Conservation (phyloP, 2,113 vertebrate genomes). For the Entomyzon cyanotis region DNA sequence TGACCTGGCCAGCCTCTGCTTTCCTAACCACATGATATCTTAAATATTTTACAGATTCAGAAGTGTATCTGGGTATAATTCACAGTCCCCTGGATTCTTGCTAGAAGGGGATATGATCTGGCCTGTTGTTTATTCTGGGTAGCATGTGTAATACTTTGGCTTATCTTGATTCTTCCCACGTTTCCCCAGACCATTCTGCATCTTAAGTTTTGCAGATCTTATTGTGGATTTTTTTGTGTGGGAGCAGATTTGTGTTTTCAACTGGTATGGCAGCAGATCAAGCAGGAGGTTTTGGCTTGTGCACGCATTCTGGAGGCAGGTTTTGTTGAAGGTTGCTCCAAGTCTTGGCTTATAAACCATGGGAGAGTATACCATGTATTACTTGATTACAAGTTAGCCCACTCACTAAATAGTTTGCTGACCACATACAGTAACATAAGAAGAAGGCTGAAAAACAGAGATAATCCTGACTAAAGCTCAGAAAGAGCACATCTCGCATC, state of each 20-base stretch:
- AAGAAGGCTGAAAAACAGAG: slow-evolving; percentile 17
- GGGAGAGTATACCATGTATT: slow-evolving; percentile 30
- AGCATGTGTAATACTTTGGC: slow-evolving; percentile 49
- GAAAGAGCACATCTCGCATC: not conserved
- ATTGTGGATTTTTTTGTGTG: slow-evolving; percentile 52
- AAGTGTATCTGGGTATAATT: not conserved
- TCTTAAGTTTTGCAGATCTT: slow-evolving; percentile 56
- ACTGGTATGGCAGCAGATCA: slow-evolving; percentile 64
- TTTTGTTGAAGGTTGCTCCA: slow-evolving; percentile 41
- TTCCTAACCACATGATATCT: not conserved
- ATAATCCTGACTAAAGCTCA: not conserved
- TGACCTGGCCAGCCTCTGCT: not conserved
- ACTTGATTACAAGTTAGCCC: slow-evolving; percentile 52
- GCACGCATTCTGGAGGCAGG: slow-evolving; percentile 34
- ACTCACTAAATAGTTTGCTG: slow-evolving; percentile 55
- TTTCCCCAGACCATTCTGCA: slow-evolving; percentile 31
- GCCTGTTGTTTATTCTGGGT: slow-evolving; percentile 43
- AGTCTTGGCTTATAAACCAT: slow-evolving; percentile 39
- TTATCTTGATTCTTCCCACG: slow-evolving; percentile 55
- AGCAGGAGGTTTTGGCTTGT: slow-evolving; percentile 49
- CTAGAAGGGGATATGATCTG: not conserved
- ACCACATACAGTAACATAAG: slow-evolving; percentile 31
- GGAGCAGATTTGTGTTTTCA: slow-evolving; percentile 66
- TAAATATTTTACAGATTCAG: not conserved
- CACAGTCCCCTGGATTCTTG: not conserved